Percentiles rank a stretch among this genome's conserved stretches.
Evolutionary conservation across 2,797 vertebrate genomes (phyloP).

Genomic region (Harpagifer antarcticus): DNA sequence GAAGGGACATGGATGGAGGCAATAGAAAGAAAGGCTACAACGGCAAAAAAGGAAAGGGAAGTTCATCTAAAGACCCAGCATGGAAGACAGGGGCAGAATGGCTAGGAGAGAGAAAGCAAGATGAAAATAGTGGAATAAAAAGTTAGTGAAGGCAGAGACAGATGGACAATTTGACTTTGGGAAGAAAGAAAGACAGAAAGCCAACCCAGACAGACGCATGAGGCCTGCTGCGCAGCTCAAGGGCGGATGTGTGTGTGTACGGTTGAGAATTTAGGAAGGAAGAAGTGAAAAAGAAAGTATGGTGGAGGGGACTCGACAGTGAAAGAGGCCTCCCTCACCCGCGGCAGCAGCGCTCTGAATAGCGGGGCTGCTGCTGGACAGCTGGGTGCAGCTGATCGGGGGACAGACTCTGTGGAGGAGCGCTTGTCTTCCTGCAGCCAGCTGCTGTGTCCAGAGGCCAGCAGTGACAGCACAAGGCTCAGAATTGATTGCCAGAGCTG

Average conservation of each 20-base stretch:
- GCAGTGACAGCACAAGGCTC: conserved; percentile 90
- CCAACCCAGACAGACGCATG: conserved; percentile 61
- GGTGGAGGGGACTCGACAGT: conserved; percentile 81
- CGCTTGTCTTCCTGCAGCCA: conserved; percentile 91
- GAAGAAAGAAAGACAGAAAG: conserved; percentile 65
- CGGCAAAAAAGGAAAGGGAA: conserved; percentile 59
- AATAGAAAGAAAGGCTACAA: conserved; percentile 68
- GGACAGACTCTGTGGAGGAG: conserved; percentile 85
- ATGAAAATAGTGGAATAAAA: conserved; percentile 55
- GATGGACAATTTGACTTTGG: conserved; percentile 70
- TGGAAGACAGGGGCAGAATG: conserved; percentile 70
- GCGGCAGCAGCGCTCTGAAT: conserved; percentile 62
- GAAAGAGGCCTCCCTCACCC: conserved; percentile 65
- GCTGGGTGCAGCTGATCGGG: conserved; percentile 89
- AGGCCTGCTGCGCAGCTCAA: conserved; percentile 69
- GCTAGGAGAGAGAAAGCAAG: conserved; percentile 54
- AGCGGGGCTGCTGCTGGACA: conserved; percentile 75
- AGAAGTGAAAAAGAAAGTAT: conserved; percentile 80
- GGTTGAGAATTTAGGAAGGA: conserved; percentile 82
- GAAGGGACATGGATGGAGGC: conserved; percentile 65
- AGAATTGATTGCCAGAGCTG: conserved; percentile 91
- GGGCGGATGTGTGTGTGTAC: conserved; percentile 78
- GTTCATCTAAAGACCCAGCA: conserved; percentile 73
- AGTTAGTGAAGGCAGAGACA: conserved; percentile 67
- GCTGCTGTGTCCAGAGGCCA: conserved; percentile 89